Conservation (phyloP, 2,797 vertebrate species). For the Anabas testudineus region DNA sequence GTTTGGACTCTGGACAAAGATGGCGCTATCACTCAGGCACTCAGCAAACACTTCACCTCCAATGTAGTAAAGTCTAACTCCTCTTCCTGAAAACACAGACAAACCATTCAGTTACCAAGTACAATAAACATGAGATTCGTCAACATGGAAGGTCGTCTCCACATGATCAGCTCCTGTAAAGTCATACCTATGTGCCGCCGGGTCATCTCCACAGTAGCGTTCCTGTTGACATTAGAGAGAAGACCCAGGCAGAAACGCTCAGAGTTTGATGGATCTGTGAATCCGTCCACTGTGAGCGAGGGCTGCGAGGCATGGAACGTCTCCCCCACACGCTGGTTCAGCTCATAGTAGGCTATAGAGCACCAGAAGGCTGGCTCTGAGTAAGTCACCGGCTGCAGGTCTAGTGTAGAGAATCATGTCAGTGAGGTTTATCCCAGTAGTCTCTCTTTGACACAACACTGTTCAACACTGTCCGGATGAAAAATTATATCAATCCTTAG, state of each 20-base stretch:
- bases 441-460: neutral
- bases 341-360: conserved; percentile 98
- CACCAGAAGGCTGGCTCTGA: conserved; percentile 99
- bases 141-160: neutral
- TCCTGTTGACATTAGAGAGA: conserved; percentile 97
- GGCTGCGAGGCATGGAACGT: conserved; percentile 99
- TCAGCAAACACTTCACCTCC: conserved; percentile 99
- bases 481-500: too few relatives aligned
- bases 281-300: conserved; percentile 96
- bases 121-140: neutral
- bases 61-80: conserved; percentile 98
- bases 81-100: conserved; percentile 87
- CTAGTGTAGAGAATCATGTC: conserved; percentile 69
- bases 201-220: conserved; percentile 99
- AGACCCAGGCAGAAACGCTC: conserved; percentile 97
- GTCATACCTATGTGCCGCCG: conserved; percentile 95
- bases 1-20: conserved; percentile 99
- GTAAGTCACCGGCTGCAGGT: conserved; percentile 97
- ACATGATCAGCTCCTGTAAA: neutral
- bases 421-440: neutral
- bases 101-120: neutral
- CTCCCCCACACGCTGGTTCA: conserved; percentile 98
- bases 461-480: neutral
- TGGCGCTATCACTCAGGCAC: conserved; percentile 98
- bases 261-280: conserved; percentile 98